Evolutionary conservation across 2,888 invertebrate genomes (phyloP), one percentile per base, ranked within the genome.

Genomic region (Brachynemurus nebulosus): DNA sequence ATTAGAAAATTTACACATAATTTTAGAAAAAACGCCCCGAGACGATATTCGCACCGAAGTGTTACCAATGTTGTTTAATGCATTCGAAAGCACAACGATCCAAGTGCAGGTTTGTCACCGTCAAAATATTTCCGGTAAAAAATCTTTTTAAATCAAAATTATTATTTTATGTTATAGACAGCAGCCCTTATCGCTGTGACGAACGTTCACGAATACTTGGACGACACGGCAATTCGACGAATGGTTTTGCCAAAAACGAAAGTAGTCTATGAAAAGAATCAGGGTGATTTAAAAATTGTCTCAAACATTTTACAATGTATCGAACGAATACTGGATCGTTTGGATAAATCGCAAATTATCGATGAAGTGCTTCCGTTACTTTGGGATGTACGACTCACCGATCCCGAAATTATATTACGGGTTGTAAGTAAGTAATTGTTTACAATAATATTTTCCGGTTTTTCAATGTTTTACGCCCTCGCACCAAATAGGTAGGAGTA

Each of bases 321-420:
- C 43, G 89, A 91, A 63, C 78, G 80, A 55, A 82, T 88, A 14
- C 68, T 95, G 51, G 78, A 81, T 54, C 79, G 86, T 53, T 71
- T 95, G 52, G 92, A 95, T 54, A 80, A 85, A 57, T 76, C 78
- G 46, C 86, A 90, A 63, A 85, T 95, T 46, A 76, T 90, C 55
- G 92, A 92, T 56, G 86, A 90, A 56, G 86, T 95, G 37, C 72
- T 95, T 52, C 93, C 93, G 1, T 74, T 95, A 51, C 71, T 96
- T 23, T 82, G 85, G 58, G 83, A 84, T 54, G 86, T 92, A 55
- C 78, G 84, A 49, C 75, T 91, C 40, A 80, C 80, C 51, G 92
- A 95, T 63, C 86, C 92, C 7, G 86, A 90, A 59, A 83, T 93
- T 54, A 80, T 89, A 52, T 75, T 84, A 61, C 80, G 89, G 62